Percentiles rank a stretch among this genome's conserved stretches.
Conservation (phyloP, 2,113 vertebrate genomes). For the Malurus cyaneus region DNA sequence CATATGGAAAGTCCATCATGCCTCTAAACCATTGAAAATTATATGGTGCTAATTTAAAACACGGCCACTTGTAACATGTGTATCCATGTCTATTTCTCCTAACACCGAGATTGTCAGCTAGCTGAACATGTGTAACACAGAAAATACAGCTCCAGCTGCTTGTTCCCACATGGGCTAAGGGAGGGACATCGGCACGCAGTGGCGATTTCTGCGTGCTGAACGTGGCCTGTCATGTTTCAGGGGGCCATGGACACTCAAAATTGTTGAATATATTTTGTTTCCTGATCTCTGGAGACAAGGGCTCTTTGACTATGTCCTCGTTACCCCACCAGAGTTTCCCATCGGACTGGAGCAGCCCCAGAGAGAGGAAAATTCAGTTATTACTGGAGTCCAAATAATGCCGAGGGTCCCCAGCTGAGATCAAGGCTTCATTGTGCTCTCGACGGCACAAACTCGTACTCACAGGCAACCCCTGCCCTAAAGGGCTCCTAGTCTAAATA, state of each 20-base stretch:
- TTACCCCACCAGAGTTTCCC: background rate
- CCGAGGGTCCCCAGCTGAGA: background rate
- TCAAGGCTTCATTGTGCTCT: conserved; percentile 32
- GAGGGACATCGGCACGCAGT: background rate
- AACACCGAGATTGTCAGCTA: background rate
- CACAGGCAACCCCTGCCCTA: conserved; percentile 9
- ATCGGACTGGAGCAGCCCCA: background rate
- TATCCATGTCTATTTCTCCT: background rate
- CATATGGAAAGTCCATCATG: conserved; percentile 55
- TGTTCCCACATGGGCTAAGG: background rate
- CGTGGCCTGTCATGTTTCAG: background rate
- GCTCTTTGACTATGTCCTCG: background rate
- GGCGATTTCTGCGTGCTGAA: background rate
- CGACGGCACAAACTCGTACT: background rate
- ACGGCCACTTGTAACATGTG: background rate
- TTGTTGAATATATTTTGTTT: background rate
- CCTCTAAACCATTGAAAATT: conserved; percentile 31
- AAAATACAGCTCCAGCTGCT: background rate
- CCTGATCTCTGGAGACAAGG: background rate
- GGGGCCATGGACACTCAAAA: fast-evolving
- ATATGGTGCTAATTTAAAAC: conserved; percentile 51
- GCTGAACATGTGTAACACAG: conserved; percentile 5
- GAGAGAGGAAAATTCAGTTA: background rate
- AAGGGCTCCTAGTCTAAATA: conserved; percentile 11
- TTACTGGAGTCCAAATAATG: background rate